phyloP scores from a whole-genome alignment of 2,888 invertebrate genomes.

The Nemurella pictetii region DNA sequence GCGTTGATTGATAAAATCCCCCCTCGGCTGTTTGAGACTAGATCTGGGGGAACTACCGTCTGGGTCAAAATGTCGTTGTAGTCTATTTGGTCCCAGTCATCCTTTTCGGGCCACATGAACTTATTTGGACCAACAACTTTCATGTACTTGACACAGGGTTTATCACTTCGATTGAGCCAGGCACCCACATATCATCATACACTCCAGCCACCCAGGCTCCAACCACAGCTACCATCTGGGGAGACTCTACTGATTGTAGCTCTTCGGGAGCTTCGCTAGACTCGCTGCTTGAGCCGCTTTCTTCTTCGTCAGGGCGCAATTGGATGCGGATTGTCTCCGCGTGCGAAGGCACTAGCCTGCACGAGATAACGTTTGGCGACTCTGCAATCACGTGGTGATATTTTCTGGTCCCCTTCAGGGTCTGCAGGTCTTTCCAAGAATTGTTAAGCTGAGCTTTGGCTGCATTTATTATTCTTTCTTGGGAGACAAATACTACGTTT shows the following conservation, averaged over 20 bases:
- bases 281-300: too few species aligned
- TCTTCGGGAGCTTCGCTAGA: not conserved
- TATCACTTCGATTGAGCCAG: not conserved
- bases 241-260: not conserved
- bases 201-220: conserved; percentile 8
- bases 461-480: not conserved
- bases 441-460: not conserved
- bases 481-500: not conserved
- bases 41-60: not conserved
- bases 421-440: too few species aligned
- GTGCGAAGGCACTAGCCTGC: not conserved
- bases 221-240: not conserved
- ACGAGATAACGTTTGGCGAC: not conserved
- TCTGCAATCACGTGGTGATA: not conserved
- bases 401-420: conserved; percentile 9
- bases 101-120: conserved; percentile 1
- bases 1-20: not conserved
- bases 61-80: not conserved
- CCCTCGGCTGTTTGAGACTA: not conserved
- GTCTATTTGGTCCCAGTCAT: not conserved
- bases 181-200: not conserved
- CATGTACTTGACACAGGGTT: not conserved
- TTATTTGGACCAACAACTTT: conserved; percentile 12
- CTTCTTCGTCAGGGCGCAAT: not conserved
- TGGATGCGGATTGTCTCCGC: not conserved